These are phyloP conservation scores for Nannoperca obscura DNA, from an alignment of 2,797 vertebrate species.

Conservation along the genomic window DNA sequence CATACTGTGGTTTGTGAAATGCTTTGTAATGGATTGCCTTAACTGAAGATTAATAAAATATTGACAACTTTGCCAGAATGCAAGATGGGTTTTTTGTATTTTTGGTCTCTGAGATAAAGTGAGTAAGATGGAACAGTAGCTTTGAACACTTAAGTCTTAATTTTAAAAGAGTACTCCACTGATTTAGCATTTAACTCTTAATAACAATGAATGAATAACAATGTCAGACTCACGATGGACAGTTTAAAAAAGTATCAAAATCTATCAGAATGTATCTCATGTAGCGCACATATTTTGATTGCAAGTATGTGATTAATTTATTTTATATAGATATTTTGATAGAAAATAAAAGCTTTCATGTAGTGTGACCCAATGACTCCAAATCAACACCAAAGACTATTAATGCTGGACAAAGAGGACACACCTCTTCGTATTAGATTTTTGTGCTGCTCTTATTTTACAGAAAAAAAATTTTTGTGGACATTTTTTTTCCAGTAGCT, in stretches of 20 bases:
- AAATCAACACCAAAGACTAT: background rate
- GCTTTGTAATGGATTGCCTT: conserved; percentile 91
- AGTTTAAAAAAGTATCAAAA: background rate
- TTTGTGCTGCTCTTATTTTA: background rate
- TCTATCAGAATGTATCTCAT: background rate
- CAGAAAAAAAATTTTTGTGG: background rate
- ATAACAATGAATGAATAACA: too few species aligned
- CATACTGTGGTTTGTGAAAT: conserved; percentile 87
- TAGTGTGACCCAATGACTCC: background rate
- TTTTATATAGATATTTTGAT: background rate
- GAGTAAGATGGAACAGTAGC: background rate
- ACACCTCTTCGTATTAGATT: background rate
- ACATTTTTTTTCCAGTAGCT: background rate
- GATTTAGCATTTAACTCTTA: background rate
- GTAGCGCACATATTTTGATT: background rate
- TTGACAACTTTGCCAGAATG: conserved; percentile 82
- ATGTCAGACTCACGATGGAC: background rate
- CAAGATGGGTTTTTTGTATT: conserved; percentile 46
- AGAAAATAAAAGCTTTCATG: background rate
- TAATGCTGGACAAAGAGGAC: background rate
- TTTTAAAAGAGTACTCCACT: background rate
- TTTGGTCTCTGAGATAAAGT: conserved; percentile 27
- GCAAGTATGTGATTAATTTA: background rate
- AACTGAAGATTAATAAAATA: conserved; percentile 87
- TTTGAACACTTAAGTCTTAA: background rate